Conservation (phyloP, 37 sponge, comb jelly and placozoan genomes). For the Diacarnus erythraeanus region DNA sequence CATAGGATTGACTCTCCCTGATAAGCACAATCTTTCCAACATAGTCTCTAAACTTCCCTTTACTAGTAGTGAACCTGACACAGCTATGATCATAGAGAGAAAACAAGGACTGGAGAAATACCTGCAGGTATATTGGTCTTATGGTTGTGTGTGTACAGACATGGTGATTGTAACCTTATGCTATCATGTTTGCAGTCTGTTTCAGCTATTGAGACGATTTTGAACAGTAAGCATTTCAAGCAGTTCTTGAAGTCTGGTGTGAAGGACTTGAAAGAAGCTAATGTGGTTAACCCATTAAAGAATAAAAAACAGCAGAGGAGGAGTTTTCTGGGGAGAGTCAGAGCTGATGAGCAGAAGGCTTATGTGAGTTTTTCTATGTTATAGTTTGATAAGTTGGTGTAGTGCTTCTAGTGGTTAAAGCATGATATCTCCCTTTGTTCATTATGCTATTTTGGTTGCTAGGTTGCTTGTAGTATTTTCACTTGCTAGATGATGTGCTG, state of each 20-base stretch:
- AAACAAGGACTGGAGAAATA: slow-evolving; percentile 64
- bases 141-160: neutral
- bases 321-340: slow-evolving; percentile 10
- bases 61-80: slow-evolving; percentile 27
- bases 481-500: too few species aligned
- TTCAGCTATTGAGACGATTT: slow-evolving; percentile 11
- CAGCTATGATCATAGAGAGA: slow-evolving; percentile 39
- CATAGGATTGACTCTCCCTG: slow-evolving; percentile 51
- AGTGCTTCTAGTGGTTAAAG: neutral
- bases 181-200: slow-evolving; percentile 5
- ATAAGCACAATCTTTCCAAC: slow-evolving; percentile 24
- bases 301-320: neutral
- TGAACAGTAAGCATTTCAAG: slow-evolving; percentile 26
- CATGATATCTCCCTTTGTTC: too few species aligned
- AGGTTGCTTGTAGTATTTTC: too few species aligned
- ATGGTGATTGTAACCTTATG: neutral
- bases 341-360: neutral
- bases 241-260: slow-evolving; percentile 62
- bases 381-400: too few species aligned
- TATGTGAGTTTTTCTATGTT: neutral
- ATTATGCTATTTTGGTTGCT: too few species aligned
- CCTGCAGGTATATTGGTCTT: slow-evolving; percentile 42
- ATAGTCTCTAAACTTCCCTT: slow-evolving; percentile 54
- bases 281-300: slow-evolving; percentile 8
- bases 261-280: slow-evolving; percentile 15